Base-by-base conservation (phyloP, 2,888 invertebrate species). In the Stenichneumon culpator region DNA sequence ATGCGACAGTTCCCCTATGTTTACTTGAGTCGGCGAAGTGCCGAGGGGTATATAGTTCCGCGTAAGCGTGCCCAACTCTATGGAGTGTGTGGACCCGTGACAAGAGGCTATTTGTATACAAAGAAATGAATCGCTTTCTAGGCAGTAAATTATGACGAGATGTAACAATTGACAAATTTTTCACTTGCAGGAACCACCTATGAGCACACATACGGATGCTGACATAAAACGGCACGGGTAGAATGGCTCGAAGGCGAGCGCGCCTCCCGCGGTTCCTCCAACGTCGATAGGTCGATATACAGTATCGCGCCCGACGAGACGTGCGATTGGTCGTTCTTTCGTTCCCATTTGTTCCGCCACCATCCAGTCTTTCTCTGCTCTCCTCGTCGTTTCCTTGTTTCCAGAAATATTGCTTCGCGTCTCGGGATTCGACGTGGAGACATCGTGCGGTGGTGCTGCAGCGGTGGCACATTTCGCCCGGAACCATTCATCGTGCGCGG, bases 271-370 rank as follows among this genome's bases (percentile, higher is more conserved):
- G 44, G 28, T 44, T 57, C 28, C 28, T 19, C 67, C 36, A 44
- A 36, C 73, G 79, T 82, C 60, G 54, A 82, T 82, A 82, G 82
- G 69, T 79, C 84, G 63, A 78, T 82, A 74, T 54, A 28, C 63
- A n/a, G 63, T 28, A 16, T 25, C 28, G 14, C 60, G 28, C 68
- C 54, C 63, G 16, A 9, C 69, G 52, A 69, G 60, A 32, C 52
- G 74, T 50, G 52, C 81, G 78, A 25, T 73, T 73, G 63, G 28
- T 63, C 32, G 57, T 25, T 57, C 39, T 32, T 39, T 63, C 39
- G 63, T 73, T 44, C 32, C 47, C 19, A 28, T 67, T 70, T 28
- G 65, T 11, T 65, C 39, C 82, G 52, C 32, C 65, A 63, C 63
- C 63, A 32, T 63, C 28, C 28, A 9, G 63, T 63, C 70, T 65